These are phyloP conservation scores for Taxidea taxus DNA, from an alignment of 2,113 vertebrate species.

Conservation along the genomic window DNA sequence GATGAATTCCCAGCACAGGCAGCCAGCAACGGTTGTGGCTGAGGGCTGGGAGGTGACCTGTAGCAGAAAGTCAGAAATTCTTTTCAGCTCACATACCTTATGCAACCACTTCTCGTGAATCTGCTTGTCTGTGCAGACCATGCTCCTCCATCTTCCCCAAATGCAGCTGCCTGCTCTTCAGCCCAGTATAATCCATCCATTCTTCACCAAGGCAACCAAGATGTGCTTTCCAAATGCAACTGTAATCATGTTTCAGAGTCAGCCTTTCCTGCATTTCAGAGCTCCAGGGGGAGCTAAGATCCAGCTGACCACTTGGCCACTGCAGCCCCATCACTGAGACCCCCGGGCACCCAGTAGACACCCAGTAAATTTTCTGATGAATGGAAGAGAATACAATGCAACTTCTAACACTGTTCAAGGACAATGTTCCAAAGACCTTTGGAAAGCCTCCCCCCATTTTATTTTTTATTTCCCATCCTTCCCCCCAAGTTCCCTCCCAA, in stretches of 20 bases:
- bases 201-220: not conserved
- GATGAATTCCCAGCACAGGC: too few species aligned
- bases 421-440: not conserved
- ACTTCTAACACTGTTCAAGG: not conserved
- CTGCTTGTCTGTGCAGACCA: not conserved
- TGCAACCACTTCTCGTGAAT: not conserved
- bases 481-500: not conserved
- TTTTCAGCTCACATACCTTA: not conserved
- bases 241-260: not conserved
- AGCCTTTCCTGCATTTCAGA: not conserved
- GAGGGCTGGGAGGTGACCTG: not conserved
- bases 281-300: not conserved
- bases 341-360: not conserved
- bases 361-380: not conserved
- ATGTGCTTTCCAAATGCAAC: not conserved
- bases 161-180: not conserved
- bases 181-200: not conserved
- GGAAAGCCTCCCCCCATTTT: not conserved
- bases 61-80: not conserved
- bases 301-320: not conserved
- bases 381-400: not conserved
- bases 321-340: not conserved
- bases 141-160: not conserved
- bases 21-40: not conserved
- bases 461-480: not conserved